Evolutionary conservation across 2,888 invertebrate species (phyloP).

Genomic region (Dastarcus helophoroides): DNA sequence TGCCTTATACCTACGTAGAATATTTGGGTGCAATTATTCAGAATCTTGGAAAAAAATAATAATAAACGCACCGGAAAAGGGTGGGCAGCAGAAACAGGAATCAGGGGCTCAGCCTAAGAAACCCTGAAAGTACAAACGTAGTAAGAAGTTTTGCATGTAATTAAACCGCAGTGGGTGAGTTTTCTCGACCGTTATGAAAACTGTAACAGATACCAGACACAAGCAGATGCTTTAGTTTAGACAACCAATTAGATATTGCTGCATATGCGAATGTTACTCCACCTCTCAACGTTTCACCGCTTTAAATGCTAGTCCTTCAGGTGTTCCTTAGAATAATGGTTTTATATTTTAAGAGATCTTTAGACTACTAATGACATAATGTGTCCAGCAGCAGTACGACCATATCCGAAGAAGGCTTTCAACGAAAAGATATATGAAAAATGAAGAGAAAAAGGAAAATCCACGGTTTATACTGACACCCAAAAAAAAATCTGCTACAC

Average conservation of each 20-base stretch:
- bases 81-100: slow-evolving; percentile 13
- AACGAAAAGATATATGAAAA: too few relatives aligned
- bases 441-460: too few relatives aligned
- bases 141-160: slow-evolving; percentile 20
- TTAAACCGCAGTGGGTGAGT: slow-evolving; percentile 17
- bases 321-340: too few relatives aligned
- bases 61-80: slow-evolving; percentile 19
- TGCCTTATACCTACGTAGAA: slow-evolving; percentile 18
- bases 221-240: too few relatives aligned
- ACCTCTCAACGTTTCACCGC: slow-evolving; percentile 9
- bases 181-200: slow-evolving; percentile 12
- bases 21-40: slow-evolving; percentile 13
- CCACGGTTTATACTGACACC: too few relatives aligned
- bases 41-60: slow-evolving; percentile 14
- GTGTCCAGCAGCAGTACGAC: slow-evolving; percentile 1
- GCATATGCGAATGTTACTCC: neutral
- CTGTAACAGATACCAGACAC: too few relatives aligned
- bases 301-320: too few relatives aligned
- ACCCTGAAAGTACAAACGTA: slow-evolving; percentile 19
- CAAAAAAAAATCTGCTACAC: too few relatives aligned
- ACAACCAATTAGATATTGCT: slow-evolving; percentile 7
- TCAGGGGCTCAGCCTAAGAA: slow-evolving; percentile 17
- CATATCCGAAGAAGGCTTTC: too few relatives aligned
- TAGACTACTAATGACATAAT: slow-evolving; percentile 1
- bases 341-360: too few relatives aligned